A percentile compares a stretch with the other conserved stretches of the same genome.
These are phyloP conservation scores for Knipowitschia caucasica DNA, from an alignment of 2,797 vertebrate genomes.

Conservation along the genomic window DNA sequence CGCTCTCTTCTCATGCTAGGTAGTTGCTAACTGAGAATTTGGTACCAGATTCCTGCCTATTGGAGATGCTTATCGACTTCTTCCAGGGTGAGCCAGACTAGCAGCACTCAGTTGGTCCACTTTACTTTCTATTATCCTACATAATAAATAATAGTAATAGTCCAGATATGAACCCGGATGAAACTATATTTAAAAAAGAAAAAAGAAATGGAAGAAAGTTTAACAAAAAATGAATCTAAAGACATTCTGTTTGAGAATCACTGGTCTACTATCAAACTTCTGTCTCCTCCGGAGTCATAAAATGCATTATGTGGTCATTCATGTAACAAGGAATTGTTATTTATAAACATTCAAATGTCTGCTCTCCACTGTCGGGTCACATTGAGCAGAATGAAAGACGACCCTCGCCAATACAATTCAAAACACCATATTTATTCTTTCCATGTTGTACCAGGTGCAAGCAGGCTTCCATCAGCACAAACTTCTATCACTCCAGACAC, in stretches of 20 bases:
- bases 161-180: not conserved
- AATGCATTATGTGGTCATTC: constrained; percentile 15
- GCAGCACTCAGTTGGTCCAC: no score
- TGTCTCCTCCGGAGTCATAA: not conserved
- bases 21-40: no score
- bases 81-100: no score
- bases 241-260: not conserved
- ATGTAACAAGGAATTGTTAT: constrained; percentile 24
- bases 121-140: no score
- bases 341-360: not conserved
- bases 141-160: no score
- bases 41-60: no score
- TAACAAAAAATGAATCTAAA: constrained; percentile 4
- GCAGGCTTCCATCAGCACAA: constrained; percentile 30
- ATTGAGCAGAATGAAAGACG: constrained; percentile 47
- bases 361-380: constrained; percentile 13
- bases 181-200: not conserved
- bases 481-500: constrained; percentile 53
- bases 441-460: constrained; percentile 34
- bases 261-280: not conserved
- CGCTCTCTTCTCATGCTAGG: no score
- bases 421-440: constrained; percentile 71
- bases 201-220: constrained; percentile 3
- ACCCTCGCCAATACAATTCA: constrained; percentile 33
- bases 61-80: no score